A percentile compares a stretch with the other conserved stretches of the same genome.
Evolutionary conservation across 2,113 vertebrate species (phyloP).

Genomic region (Sitta europaea): DNA sequence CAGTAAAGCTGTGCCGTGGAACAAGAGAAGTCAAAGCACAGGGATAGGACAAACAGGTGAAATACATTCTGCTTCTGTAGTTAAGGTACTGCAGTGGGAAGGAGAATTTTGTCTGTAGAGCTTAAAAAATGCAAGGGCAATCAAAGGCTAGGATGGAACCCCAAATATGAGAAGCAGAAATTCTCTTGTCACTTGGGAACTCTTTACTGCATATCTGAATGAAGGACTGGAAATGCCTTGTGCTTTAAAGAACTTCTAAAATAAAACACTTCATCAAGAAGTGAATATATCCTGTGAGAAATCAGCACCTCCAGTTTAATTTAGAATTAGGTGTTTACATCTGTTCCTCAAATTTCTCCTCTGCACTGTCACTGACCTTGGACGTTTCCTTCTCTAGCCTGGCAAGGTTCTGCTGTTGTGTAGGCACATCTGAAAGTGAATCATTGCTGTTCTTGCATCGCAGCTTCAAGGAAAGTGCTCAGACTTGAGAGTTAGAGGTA

Average conservation of each 20-base stretch:
- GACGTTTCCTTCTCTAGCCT: neutral
- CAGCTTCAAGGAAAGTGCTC: neutral
- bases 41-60: neutral
- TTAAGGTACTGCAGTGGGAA: neutral
- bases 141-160: neutral
- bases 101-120: neutral
- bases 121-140: neutral
- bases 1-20: neutral
- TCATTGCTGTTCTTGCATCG: neutral
- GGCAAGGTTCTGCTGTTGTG: neutral
- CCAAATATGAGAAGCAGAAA: neutral
- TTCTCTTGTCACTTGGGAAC: neutral
- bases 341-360: neutral
- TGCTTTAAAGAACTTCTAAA: neutral
- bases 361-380: neutral
- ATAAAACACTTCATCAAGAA: neutral
- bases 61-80: neutral
- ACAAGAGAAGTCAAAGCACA: neutral
- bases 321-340: neutral
- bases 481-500: neutral
- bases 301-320: neutral
- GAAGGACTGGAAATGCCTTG: neutral
- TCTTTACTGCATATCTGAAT: neutral
- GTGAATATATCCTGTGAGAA: neutral
- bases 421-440: neutral